phyloP scores from a whole-genome alignment of 1,140 invertebrate genomes.

The Scaptomyza pallida region DNA sequence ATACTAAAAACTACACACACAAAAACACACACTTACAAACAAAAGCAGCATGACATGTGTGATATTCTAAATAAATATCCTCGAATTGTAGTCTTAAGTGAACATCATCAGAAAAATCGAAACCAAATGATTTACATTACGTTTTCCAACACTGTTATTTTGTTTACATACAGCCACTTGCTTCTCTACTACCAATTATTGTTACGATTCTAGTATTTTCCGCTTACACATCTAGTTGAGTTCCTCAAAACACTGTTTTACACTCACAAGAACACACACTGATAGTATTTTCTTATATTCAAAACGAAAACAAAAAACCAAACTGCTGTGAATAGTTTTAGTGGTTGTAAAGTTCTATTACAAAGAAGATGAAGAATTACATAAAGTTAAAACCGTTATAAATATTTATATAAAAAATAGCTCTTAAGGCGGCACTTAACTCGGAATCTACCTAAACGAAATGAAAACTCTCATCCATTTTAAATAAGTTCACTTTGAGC shows the following conservation, averaged over 20 bases:
- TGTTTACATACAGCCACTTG: conserved; percentile 40
- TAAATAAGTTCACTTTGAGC: conserved; percentile 39
- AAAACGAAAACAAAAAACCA: conserved; percentile 59
- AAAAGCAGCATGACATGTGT: conserved; percentile 63
- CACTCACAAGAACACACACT: background rate
- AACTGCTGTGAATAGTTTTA: conserved; percentile 83
- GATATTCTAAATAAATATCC: conserved; percentile 79
- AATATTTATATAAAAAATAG: conserved; percentile 66
- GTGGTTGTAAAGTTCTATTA: conserved; percentile 81
- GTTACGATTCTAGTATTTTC: conserved; percentile 3
- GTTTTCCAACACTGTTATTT: conserved; percentile 25
- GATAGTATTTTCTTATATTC: conserved; percentile 58
- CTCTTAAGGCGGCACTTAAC: conserved; percentile 59
- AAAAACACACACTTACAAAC: conserved; percentile 11
- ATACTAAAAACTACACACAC: conserved; percentile 23
- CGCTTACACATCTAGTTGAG: background rate
- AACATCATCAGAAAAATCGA: conserved; percentile 8
- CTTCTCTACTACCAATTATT: conserved; percentile 18
- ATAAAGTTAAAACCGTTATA: conserved; percentile 53
- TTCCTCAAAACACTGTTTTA: conserved; percentile 4
- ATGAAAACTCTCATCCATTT: conserved; percentile 29
- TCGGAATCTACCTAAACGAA: conserved; percentile 15
- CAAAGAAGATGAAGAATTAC: conserved; percentile 26
- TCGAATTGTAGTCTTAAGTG: conserved; percentile 51
- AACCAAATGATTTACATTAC: conserved; percentile 4